These are phyloP conservation scores for Scaptomyza polygonia DNA, from an alignment of 2,888 invertebrate genomes.

Conservation along the genomic window DNA sequence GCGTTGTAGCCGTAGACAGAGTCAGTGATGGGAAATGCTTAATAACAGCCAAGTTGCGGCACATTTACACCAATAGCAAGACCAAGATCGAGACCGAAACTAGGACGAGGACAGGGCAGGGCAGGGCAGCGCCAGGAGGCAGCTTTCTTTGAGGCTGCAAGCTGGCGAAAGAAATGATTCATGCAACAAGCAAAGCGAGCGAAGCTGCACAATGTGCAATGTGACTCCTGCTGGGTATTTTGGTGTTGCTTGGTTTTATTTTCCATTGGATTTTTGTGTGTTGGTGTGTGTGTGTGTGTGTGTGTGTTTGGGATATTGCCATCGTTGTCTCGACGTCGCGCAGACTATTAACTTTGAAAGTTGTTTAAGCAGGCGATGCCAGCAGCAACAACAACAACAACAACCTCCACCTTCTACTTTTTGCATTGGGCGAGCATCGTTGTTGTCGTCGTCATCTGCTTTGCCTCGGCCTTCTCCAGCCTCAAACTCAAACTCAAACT, in stretches of 20 bases:
- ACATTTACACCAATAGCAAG: constrained; percentile 65
- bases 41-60: constrained; percentile 69
- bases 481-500: constrained; percentile 8
- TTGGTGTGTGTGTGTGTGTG: constrained; percentile 6
- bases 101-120: constrained; percentile 12
- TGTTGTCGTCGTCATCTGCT: constrained; percentile 52
- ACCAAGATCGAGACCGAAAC: neutral
- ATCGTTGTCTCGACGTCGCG: constrained; percentile 77
- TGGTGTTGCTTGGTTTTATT: constrained; percentile 29
- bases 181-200: constrained; percentile 47
- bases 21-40: constrained; percentile 53
- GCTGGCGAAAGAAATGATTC: constrained; percentile 65
- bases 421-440: constrained; percentile 76
- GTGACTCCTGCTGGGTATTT: constrained; percentile 70
- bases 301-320: constrained; percentile 45
- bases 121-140: constrained; percentile 32
- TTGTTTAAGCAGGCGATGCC: constrained; percentile 80
- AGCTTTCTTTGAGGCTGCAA: constrained; percentile 63
- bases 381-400: constrained; percentile 45
- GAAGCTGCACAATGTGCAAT: constrained; percentile 28
- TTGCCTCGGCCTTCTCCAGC: constrained; percentile 30
- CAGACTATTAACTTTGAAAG: constrained; percentile 82
- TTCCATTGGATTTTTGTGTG: constrained; percentile 11
- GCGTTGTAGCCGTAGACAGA: constrained; percentile 43
- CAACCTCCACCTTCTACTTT: constrained; percentile 78